phyloP scores from a whole-genome alignment of 2,888 invertebrate genomes.

The Cryptocephalus primarius region DNA sequence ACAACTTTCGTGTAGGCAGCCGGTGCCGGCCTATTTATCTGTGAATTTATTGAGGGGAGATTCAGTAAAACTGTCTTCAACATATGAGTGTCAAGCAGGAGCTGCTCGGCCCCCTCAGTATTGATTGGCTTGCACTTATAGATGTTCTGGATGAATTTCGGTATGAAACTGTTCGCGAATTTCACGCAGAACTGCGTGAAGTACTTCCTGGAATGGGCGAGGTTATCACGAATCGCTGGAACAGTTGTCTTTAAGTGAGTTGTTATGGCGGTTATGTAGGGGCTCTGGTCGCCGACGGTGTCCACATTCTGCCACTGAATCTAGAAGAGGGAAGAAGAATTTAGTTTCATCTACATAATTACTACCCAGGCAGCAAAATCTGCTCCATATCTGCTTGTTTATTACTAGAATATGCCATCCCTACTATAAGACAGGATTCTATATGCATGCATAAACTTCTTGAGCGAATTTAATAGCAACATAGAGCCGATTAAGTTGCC shows the following conservation, averaged over 20 bases:
- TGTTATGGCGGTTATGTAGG: conserved; percentile 84
- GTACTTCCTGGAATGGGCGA: conserved; percentile 88
- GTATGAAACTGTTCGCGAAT: conserved; percentile 91
- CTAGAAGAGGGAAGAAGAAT: conserved; percentile 29
- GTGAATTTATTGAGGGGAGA: conserved; percentile 85
- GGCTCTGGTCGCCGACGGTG: conserved; percentile 93
- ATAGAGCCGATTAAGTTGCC: too few species aligned
- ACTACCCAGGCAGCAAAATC: too few species aligned
- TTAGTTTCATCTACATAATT: neutral
- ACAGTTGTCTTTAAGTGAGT: conserved; percentile 77
- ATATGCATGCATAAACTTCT: too few species aligned
- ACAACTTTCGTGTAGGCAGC: conserved; percentile 72
- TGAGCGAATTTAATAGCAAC: too few species aligned
- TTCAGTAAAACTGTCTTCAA: conserved; percentile 88
- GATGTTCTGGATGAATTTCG: conserved; percentile 82
- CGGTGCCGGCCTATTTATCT: conserved; percentile 79
- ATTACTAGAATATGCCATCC: too few species aligned
- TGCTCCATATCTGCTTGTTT: too few species aligned
- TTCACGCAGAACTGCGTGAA: conserved; percentile 97
- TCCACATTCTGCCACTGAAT: conserved; percentile 89
- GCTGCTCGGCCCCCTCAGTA: conserved; percentile 88
- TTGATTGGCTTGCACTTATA: conserved; percentile 86
- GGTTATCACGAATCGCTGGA: conserved; percentile 79
- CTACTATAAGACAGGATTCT: too few species aligned
- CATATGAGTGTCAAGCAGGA: conserved; percentile 88